Evolutionary conservation across 2,888 invertebrate genomes (phyloP).

Genomic region (Ophion costatus): DNA sequence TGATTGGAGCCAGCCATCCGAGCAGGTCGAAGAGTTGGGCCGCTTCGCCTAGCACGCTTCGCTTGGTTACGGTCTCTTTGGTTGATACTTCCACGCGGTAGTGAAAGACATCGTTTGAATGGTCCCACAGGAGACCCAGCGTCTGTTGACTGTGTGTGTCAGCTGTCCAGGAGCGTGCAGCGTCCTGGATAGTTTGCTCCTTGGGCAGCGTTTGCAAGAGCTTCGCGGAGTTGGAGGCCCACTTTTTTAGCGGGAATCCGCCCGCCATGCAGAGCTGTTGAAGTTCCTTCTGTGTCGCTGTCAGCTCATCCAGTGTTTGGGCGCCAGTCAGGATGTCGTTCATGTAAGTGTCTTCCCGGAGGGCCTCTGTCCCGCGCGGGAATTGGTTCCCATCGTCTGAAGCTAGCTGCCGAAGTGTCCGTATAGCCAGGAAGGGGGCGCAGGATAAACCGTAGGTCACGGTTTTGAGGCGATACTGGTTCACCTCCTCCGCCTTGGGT

Average conservation of each 20-base stretch:
- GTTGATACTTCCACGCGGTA: neutral
- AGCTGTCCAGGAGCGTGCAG: too few relatives aligned
- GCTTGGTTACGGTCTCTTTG: neutral
- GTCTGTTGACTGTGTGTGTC: too few relatives aligned
- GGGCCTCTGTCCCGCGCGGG: conserved; percentile 61
- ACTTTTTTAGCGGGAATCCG: neutral
- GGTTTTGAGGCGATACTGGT: too few relatives aligned
- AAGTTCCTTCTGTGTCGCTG: neutral
- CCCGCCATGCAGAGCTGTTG: neutral
- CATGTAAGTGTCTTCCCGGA: conserved; percentile 69
- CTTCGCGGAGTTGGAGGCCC: conserved; percentile 17
- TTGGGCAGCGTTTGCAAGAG: neutral
- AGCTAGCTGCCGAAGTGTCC: conserved; percentile 68
- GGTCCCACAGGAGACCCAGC: conserved; percentile 24
- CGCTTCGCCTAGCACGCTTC: conserved; percentile 5
- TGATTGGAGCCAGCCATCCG: conserved; percentile 13
- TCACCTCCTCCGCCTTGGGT: too few relatives aligned
- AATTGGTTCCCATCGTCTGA: conserved; percentile 20
- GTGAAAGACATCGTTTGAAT: conserved; percentile 1
- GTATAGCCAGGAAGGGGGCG: conserved; percentile 68
- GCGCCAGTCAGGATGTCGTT: conserved; percentile 59
- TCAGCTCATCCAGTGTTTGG: neutral
- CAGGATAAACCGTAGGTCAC: too few relatives aligned
- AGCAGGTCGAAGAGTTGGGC: conserved; percentile 40
- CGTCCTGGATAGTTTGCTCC: too few relatives aligned